Evolutionary conservation across 2,797 vertebrate genomes (phyloP).

Genomic region (Podarcis siculus): DNA sequence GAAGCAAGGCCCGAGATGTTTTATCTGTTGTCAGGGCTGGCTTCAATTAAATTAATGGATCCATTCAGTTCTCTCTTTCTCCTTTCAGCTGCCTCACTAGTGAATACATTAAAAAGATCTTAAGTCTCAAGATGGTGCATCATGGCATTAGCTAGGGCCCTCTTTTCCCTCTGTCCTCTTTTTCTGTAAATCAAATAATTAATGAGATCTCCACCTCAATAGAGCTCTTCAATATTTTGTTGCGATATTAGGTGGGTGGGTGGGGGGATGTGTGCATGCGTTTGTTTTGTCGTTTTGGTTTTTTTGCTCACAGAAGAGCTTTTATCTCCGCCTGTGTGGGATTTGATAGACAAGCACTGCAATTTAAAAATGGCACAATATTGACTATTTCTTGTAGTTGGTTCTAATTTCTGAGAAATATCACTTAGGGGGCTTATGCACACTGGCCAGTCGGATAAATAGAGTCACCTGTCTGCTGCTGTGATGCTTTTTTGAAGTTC

Average conservation of each 20-base stretch:
- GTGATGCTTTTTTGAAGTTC: slow-evolving; percentile 27
- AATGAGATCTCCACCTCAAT: slow-evolving; percentile 84
- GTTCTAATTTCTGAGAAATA: slow-evolving; percentile 62
- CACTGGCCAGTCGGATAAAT: slow-evolving; percentile 2
- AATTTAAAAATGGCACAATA: slow-evolving; percentile 80
- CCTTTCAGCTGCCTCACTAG: slow-evolving; percentile 88
- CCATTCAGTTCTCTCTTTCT: slow-evolving; percentile 92
- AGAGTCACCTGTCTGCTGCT: slow-evolving; percentile 3
- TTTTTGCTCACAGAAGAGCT: slow-evolving; percentile 71
- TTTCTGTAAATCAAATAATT: slow-evolving; percentile 88
- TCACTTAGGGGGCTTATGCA: slow-evolving; percentile 55
- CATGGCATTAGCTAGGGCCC: slow-evolving; percentile 88
- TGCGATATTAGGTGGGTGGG: slow-evolving; percentile 53
- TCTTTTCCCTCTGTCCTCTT: slow-evolving; percentile 82
- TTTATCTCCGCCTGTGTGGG: slow-evolving; percentile 71
- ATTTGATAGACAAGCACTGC: slow-evolving; percentile 72
- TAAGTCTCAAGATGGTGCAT: slow-evolving; percentile 97
- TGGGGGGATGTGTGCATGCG: neutral
- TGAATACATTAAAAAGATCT: slow-evolving; percentile 99
- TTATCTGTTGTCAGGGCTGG: slow-evolving; percentile 96
- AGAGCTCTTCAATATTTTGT: slow-evolving; percentile 82
- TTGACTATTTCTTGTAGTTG: slow-evolving; percentile 73
- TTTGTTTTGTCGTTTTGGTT: slow-evolving; percentile 18
- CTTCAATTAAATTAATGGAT: slow-evolving; percentile 99
- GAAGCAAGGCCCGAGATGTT: slow-evolving; percentile 92